A percentile compares a stretch with the other conserved stretches of the same genome.
These are phyloP conservation scores for Keiferia lycopersicella DNA, from an alignment of 2,888 invertebrate genomes.

Conservation along the genomic window DNA sequence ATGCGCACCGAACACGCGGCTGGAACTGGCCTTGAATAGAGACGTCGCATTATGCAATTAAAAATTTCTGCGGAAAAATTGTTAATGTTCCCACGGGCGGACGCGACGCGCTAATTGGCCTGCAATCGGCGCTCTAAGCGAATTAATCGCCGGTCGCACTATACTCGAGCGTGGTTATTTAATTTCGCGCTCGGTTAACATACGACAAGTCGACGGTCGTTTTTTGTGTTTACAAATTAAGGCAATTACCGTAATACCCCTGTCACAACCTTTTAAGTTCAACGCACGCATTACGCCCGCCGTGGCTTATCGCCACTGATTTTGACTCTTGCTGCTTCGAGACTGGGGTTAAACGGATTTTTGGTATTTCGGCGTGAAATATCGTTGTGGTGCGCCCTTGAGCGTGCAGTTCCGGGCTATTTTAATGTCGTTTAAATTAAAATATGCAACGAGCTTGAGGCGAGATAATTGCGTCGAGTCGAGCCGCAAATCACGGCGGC, in stretches of 20 bases:
- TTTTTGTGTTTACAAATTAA: constrained; percentile 78
- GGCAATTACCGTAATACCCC: constrained; percentile 74
- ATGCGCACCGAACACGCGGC: constrained; percentile 22
- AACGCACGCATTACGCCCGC: constrained; percentile 63
- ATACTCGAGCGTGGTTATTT: constrained; percentile 47
- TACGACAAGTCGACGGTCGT: constrained; percentile 56
- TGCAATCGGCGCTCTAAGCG: constrained; percentile 49
- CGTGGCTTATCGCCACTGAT: constrained; percentile 42
- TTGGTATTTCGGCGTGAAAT: constrained; percentile 56
- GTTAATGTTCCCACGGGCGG: constrained; percentile 51
- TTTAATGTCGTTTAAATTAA: constrained; percentile 72
- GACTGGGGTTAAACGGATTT: constrained; percentile 55
- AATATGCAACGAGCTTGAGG: constrained; percentile 54
- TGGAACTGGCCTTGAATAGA: constrained; percentile 40
- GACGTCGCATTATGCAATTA: constrained; percentile 48
- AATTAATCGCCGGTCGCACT: constrained; percentile 42
- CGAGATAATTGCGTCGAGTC: constrained; percentile 55
- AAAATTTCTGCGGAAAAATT: constrained; percentile 52
- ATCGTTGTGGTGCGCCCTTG: constrained; percentile 67
- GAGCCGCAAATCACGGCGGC: constrained; percentile 55
- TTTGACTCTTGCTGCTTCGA: constrained; percentile 53
- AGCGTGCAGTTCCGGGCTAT: constrained; percentile 65
- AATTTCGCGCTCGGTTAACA: constrained; percentile 59
- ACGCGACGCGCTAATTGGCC: constrained; percentile 50
- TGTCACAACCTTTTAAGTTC: constrained; percentile 79